Percentiles rank a stretch among this genome's conserved stretches.
phyloP scores from a whole-genome alignment of 2,888 invertebrate species.

The Odontocolon sp. region DNA sequence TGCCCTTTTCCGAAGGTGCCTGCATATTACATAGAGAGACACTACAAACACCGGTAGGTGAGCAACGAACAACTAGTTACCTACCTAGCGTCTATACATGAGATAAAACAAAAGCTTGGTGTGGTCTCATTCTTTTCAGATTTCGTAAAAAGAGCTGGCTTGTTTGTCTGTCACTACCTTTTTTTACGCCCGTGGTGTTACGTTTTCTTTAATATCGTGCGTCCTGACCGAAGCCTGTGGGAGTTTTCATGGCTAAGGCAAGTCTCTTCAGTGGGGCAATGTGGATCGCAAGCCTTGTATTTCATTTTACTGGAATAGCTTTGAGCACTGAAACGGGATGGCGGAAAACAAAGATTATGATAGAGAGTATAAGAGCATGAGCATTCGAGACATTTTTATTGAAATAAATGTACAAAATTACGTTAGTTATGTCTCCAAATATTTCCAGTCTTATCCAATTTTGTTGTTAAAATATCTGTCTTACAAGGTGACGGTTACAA shows the following conservation, averaged over 20 bases:
- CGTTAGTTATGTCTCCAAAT: too few relatives aligned
- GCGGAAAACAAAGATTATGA: neutral
- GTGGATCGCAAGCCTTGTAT: slow-evolving; percentile 13
- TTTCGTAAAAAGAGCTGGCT: slow-evolving; percentile 26
- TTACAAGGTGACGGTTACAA: too few relatives aligned
- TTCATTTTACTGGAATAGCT: slow-evolving; percentile 26
- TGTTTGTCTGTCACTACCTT: slow-evolving; percentile 4
- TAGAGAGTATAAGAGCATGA: too few relatives aligned
- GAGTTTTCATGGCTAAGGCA: slow-evolving; percentile 20
- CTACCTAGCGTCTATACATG: slow-evolving; percentile 22
- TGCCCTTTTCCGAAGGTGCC: slow-evolving; percentile 13
- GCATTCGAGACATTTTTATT: neutral
- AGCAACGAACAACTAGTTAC: slow-evolving; percentile 5
- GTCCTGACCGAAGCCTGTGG: slow-evolving; percentile 1
- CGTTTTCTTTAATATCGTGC: neutral
- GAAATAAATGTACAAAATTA: too few relatives aligned
- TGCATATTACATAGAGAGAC: neutral
- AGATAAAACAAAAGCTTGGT: slow-evolving; percentile 30
- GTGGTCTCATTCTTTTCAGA: slow-evolving; percentile 2
- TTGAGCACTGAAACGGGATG: neutral
- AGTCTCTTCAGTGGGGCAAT: neutral
- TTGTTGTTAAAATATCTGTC: too few relatives aligned
- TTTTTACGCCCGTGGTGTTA: slow-evolving; percentile 4
- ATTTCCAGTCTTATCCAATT: too few relatives aligned
- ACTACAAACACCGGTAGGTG: neutral